Evolutionary conservation across 2,888 invertebrate genomes (phyloP).

Genomic region (Lutraria lutraria): DNA sequence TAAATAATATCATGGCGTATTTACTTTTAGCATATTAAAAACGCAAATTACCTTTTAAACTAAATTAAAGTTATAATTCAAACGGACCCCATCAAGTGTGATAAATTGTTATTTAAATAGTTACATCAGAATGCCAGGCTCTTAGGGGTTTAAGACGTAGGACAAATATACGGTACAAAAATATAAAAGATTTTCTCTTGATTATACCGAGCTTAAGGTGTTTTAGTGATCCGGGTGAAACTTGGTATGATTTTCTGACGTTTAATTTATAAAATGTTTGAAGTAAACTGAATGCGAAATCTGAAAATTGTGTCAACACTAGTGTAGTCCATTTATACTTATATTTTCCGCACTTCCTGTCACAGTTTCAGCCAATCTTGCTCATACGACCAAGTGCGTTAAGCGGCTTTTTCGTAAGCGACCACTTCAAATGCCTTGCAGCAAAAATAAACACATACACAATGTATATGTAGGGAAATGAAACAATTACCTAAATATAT

Average conservation of each 20-base stretch:
- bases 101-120: conserved; percentile 24
- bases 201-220: neutral
- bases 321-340: no score
- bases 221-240: neutral
- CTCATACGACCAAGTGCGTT: no score
- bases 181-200: neutral
- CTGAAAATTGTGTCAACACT: no score
- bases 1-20: neutral
- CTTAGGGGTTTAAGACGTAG: neutral
- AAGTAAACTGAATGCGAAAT: neutral
- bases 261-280: neutral
- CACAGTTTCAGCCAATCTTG: no score
- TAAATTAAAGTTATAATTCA: conserved; percentile 5
- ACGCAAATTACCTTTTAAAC: conserved; percentile 15
- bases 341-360: no score
- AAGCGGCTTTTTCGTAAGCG: no score
- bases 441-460: no score
- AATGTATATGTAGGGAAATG: no score
- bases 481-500: no score
- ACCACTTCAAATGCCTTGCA: no score
- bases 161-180: neutral
- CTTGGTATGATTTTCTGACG: neutral
- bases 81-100: neutral
- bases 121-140: neutral
- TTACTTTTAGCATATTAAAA: conserved; percentile 21